Evolutionary conservation across 2,888 invertebrate species (phyloP).

Genomic region (Macaria notata): DNA sequence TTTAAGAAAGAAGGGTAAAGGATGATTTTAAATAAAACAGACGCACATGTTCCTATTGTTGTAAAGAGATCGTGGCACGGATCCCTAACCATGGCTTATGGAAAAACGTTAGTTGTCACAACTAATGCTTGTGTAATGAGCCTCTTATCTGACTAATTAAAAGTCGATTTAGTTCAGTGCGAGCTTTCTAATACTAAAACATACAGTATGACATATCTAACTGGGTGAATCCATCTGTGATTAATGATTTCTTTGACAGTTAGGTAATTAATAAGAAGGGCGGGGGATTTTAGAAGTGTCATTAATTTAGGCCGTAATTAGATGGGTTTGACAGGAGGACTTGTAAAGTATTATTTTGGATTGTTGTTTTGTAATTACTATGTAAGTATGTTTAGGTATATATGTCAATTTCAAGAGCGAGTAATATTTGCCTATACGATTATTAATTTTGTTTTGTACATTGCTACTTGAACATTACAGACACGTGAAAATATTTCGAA

Average conservation of each 20-base stretch:
- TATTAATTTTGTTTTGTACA: too few relatives aligned
- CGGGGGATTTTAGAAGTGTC: conserved; percentile 13
- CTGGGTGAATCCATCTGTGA: conserved; percentile 56
- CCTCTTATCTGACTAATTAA: conserved; percentile 79
- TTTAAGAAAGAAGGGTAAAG: too few relatives aligned
- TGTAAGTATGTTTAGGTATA: too few relatives aligned
- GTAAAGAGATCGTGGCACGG: conserved; percentile 24
- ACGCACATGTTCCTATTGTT: too few relatives aligned
- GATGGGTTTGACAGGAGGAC: conserved; percentile 6
- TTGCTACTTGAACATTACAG: too few relatives aligned
- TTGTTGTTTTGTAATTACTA: too few relatives aligned
- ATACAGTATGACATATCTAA: conserved; percentile 53
- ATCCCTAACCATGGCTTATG: conserved; percentile 53
- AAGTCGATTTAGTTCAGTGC: conserved; percentile 72
- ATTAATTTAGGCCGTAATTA: conserved; percentile 25
- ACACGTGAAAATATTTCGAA: too few relatives aligned
- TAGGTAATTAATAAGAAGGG: conserved; percentile 22
- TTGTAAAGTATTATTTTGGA: background rate
- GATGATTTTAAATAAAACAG: too few relatives aligned
- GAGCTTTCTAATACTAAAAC: conserved; percentile 63
- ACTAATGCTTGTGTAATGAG: conserved; percentile 75
- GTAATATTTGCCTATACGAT: too few relatives aligned
- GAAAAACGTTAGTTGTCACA: conserved; percentile 67
- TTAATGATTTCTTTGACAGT: conserved; percentile 26
- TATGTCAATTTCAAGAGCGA: too few relatives aligned